A percentile compares a stretch with the other conserved stretches of the same genome.
Conservation (phyloP, 2,888 invertebrate species). For the Hofmannophila pseudospretella region DNA sequence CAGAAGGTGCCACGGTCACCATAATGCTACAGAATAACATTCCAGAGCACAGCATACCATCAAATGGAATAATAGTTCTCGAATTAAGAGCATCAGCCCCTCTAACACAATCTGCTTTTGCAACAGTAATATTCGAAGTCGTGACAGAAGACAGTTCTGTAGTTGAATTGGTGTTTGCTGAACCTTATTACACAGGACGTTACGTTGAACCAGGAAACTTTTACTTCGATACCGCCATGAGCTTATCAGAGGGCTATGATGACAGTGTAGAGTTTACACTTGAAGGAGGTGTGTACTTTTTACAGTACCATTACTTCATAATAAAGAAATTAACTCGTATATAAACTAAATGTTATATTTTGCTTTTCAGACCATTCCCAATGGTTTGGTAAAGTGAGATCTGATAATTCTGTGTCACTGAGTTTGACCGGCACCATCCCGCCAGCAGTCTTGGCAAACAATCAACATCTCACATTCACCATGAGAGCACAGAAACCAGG, state of each 20-base stretch:
- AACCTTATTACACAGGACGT: constrained; percentile 19
- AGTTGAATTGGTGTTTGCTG: not conserved
- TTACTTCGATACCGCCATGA: constrained; percentile 13
- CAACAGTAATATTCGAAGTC: constrained; percentile 8
- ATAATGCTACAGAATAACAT: constrained; percentile 18
- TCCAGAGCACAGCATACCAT: constrained; percentile 22
- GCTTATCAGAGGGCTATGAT: constrained; percentile 20
- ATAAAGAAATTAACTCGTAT: too few species aligned
- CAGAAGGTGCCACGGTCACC: constrained; percentile 14
- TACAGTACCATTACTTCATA: too few species aligned
- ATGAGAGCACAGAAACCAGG: constrained; percentile 16
- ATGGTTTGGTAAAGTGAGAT: constrained; percentile 11
- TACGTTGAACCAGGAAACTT: constrained; percentile 16
- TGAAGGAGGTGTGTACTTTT: constrained; percentile 26
- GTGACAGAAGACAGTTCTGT: not conserved
- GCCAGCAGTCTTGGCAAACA: constrained; percentile 13
- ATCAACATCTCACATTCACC: constrained; percentile 16
- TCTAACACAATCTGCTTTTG: constrained; percentile 14
- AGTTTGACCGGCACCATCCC: constrained; percentile 11
- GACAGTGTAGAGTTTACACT: constrained; percentile 20
- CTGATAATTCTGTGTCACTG: constrained; percentile 10
- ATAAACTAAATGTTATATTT: too few species aligned
- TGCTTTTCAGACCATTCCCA: constrained; percentile 12
- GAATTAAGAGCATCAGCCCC: constrained; percentile 28
- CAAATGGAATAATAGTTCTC: constrained; percentile 24